Percentiles rank a stretch among this genome's conserved stretches.
These are phyloP conservation scores for Callithrix jacchus DNA, from an alignment of 2,113 vertebrate genomes.

Conservation along the genomic window DNA sequence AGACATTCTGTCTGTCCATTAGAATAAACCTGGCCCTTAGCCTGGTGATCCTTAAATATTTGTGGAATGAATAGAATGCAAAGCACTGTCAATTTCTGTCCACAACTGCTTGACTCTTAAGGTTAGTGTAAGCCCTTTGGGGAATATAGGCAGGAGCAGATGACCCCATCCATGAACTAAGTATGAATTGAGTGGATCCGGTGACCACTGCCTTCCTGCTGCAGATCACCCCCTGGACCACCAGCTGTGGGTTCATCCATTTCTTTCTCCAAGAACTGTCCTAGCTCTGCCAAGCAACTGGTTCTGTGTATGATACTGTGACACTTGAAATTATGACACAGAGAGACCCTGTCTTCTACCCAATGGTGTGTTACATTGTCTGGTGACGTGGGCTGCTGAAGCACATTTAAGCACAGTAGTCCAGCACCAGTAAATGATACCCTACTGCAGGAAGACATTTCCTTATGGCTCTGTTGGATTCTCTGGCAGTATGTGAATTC, in stretches of 20 bases:
- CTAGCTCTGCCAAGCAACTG: too few species aligned
- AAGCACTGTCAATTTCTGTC: background rate
- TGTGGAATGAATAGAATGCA: background rate
- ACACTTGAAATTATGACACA: background rate
- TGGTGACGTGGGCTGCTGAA: rapidly evolving
- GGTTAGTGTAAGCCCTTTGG: background rate
- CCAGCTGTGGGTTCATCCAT: background rate
- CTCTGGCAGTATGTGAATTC: background rate
- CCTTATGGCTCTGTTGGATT: background rate
- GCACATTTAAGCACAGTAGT: background rate
- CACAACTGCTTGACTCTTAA: background rate
- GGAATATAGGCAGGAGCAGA: background rate
- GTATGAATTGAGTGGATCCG: background rate
- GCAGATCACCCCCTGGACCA: rapidly evolving
- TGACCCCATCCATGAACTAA: background rate
- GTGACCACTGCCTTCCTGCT: background rate
- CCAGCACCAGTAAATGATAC: too few species aligned
- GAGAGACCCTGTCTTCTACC: background rate
- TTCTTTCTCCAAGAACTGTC: background rate
- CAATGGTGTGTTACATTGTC: background rate
- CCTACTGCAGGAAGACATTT: background rate
- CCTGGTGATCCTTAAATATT: background rate
- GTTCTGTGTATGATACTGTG: background rate
- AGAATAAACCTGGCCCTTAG: background rate
- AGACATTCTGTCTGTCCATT: background rate